Percentiles rank a stretch among this genome's conserved stretches.
Evolutionary conservation across 1,140 invertebrate species (phyloP).

Genomic region (Trachymyrmex cornetzi): DNA sequence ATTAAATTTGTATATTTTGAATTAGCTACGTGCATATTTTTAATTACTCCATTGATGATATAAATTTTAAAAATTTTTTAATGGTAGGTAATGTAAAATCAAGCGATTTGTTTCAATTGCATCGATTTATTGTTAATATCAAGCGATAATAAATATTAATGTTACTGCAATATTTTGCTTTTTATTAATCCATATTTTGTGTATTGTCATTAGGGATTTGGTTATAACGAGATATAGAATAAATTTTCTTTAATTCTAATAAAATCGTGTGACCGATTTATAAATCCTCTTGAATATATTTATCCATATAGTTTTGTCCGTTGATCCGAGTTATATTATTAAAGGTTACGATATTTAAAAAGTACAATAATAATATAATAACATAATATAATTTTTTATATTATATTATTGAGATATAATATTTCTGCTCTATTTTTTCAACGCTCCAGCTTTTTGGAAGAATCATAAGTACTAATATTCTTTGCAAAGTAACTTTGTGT

Average conservation of each 20-base stretch:
- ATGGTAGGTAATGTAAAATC: background rate
- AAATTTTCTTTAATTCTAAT: slow-evolving; percentile 13
- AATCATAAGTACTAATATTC: background rate
- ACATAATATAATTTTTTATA: background rate
- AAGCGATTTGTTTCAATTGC: background rate
- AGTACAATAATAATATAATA: background rate
- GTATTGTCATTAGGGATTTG: background rate
- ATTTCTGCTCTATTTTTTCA: background rate
- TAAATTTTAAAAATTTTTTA: background rate
- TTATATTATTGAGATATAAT: background rate
- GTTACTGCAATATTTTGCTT: background rate
- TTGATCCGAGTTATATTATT: background rate
- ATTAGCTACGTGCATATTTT: background rate
- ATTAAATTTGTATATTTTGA: background rate
- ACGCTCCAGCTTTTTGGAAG: background rate
- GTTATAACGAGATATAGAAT: background rate
- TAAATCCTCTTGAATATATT: slow-evolving; percentile 8
- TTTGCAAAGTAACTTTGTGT: background rate
- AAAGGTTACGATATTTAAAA: background rate
- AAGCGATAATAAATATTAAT: slow-evolving; percentile 7
- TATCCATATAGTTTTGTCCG: background rate
- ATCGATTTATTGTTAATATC: background rate
- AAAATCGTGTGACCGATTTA: background rate
- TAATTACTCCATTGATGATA: background rate
- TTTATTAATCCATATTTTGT: slow-evolving; percentile 4